Base-by-base conservation (phyloP, 2,113 vertebrate genomes). In the Pseudorasbora parva region DNA sequence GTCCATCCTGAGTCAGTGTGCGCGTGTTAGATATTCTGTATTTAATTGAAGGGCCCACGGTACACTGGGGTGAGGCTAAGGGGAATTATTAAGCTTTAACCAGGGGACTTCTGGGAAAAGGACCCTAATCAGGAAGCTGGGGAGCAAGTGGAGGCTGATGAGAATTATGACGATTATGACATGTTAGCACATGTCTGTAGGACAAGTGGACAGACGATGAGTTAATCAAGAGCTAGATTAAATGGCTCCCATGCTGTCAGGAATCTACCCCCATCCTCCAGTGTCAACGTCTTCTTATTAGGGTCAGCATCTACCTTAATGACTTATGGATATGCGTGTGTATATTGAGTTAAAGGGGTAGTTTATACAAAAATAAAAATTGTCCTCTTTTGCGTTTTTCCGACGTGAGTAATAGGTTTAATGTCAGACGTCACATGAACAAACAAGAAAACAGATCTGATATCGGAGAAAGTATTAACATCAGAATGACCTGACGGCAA, bases 81-180 rank as follows among this genome's bases (percentile, higher is more conserved):
- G 94, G 94, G 95, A 96, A 96, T 96, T 95, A 96, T 93, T 94
- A 93, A 94, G 95, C 94, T 93, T 96, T 96, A 96, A 94, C 93
- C 92, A 87, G 92, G 91, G 91, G 93, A 96, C 96, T 91, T 94
- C 90, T 97, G 96, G 97, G 97, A 96, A 92, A 93, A 93, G 88
- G 90, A 90, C 87, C 88, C 93, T 98, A 97, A 98, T 98, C 96
- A 97, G 95, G 95, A 92, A 94, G 91, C 94, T 93, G 94, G 94
- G 94, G 94, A 93, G 94, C 91, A 92, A 94, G 94, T 93, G 91
- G 89, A 94, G 93, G 93, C 93, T 93, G 95, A 93, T 95, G 92
- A 94, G 94, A 96, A 94, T 96, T 95, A 96, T 97, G 96, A 96
- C 94, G 94, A 96, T 96, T 96, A 97, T 96, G 96, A 96, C 97